Conservation (phyloP, 2,888 invertebrate genomes). For the Hypena proboscidalis region DNA sequence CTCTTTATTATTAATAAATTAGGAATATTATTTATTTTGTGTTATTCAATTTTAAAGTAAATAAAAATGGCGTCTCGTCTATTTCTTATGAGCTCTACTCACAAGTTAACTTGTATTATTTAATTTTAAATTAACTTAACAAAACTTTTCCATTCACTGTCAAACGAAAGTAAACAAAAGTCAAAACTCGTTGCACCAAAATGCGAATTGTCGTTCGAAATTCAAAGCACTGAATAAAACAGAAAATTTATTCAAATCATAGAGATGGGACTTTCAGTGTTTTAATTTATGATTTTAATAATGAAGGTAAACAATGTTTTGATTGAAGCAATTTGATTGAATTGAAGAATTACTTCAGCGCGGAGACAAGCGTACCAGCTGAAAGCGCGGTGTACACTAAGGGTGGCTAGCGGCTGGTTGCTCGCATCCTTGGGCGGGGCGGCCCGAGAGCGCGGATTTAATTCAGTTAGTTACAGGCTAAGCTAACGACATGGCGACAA, state of each 20-base stretch:
- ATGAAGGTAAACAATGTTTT: conserved; percentile 14
- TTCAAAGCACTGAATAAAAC: conserved; percentile 32
- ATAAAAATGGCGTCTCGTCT: too few species aligned
- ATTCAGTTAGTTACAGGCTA: conserved; percentile 66
- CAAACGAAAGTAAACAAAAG: too few species aligned
- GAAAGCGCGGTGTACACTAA: conserved; percentile 52
- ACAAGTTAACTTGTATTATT: too few species aligned
- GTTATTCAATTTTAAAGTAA: too few species aligned
- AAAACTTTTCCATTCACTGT: too few species aligned
- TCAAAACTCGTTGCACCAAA: conserved; percentile 6
- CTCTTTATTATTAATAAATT: neutral
- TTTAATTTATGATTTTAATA: conserved; percentile 21
- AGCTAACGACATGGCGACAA: conserved; percentile 30
- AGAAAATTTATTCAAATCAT: conserved; percentile 14
- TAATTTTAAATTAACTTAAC: too few species aligned
- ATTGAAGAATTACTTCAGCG: conserved; percentile 16
- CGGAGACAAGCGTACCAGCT: conserved; percentile 41
- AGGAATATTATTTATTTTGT: neutral
- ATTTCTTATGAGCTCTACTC: too few species aligned
- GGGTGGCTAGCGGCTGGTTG: conserved; percentile 49
- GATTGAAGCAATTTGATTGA: too few species aligned
- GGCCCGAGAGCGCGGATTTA: conserved; percentile 51
- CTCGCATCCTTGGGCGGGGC: conserved; percentile 55
- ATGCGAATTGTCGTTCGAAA: conserved; percentile 8
- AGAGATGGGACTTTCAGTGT: neutral